Base-by-base conservation (phyloP, 2,113 vertebrate genomes). In the Seriola rivoliana region DNA sequence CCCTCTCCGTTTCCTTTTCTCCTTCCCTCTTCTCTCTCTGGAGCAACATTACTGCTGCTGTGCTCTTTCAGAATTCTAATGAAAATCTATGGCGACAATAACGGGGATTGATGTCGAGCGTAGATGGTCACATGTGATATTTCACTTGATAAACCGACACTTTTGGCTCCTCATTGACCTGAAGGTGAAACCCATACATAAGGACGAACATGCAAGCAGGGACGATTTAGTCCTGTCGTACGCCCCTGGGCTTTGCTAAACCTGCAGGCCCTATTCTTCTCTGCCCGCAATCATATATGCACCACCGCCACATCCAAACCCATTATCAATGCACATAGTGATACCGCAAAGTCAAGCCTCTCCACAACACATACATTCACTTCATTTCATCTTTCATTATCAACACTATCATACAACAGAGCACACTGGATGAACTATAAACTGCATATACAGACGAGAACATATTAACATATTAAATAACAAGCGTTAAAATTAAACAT, bases 51-150 rank as follows among this genome's bases (percentile, higher is more conserved):
- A 87, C 67, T 36, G 52, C 60, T 75, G 44, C 0, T 68, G 69
- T 85, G 38, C 52, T 82, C 78, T 38, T 68, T 48, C 59, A 71
- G 60, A 77, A 69, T 80, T 78, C 38, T n/a, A 76, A 71, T 73
- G 70, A 71, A 59, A 86, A 69, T 81, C 57, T 36, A 63, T 8
- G 63, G n/a, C 19, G 75, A 74, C 16, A 2, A 85, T 86, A 59
- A 83, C 52, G 9, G 50, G 38, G 66, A 90, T 91, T 84, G 81
- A 90, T 85, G 59, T 66, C 2, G 8, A 29, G 54, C 32, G 11
- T 16, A n/a, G 52, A 63, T 44, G 36, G 32, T 70, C 70, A 70
- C 19, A 55, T 5, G 0, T 67, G 16, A 78, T 59, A 67, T 48
- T 52, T 64, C 34, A 74, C 40, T 34, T 82, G 59, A 65, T 78